phyloP scores from a whole-genome alignment of 53 echinoderm and acorn worm species.

The Holothuria leucospilota region DNA sequence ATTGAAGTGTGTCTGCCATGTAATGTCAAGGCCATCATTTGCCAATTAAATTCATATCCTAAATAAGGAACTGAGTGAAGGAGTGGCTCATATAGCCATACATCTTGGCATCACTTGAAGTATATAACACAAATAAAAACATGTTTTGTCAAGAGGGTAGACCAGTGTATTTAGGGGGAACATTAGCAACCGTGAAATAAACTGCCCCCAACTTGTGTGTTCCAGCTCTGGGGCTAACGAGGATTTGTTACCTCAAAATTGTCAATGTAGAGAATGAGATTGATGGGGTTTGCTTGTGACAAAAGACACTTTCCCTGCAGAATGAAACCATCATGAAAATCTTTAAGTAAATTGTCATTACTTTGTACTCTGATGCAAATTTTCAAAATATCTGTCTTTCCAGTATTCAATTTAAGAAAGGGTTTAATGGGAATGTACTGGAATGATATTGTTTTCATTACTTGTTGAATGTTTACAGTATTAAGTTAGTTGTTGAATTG shows the following conservation, averaged over 20 bases:
- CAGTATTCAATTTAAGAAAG: slow-evolving; percentile 42
- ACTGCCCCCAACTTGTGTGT: slow-evolving; percentile 61
- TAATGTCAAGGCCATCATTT: slow-evolving; percentile 49
- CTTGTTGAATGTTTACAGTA: slow-evolving; percentile 64
- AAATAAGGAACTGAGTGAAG: slow-evolving; percentile 50
- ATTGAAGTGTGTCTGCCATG: slow-evolving; percentile 19
- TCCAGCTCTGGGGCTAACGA: slow-evolving; percentile 59
- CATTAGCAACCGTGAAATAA: slow-evolving; percentile 58
- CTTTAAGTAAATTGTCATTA: slow-evolving; percentile 46
- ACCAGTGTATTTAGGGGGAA: slow-evolving; percentile 58
- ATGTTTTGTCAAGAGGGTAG: slow-evolving; percentile 55
- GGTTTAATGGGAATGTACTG: slow-evolving; percentile 64
- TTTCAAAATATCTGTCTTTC: slow-evolving; percentile 59
- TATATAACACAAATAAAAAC: slow-evolving; percentile 52
- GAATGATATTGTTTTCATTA: slow-evolving; percentile 54
- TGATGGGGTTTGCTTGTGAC: slow-evolving; percentile 19
- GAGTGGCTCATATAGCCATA: slow-evolving; percentile 54
- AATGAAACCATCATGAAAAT: slow-evolving; percentile 59
- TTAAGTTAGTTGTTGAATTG: slow-evolving; percentile 35
- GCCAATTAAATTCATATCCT: slow-evolving; percentile 54
- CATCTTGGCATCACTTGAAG: slow-evolving; percentile 48
- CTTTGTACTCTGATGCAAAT: slow-evolving; percentile 42
- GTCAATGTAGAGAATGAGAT: slow-evolving; percentile 45
- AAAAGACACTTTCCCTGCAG: slow-evolving; percentile 36
- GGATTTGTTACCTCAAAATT: slow-evolving; percentile 37